These are phyloP conservation scores for Arenicola marina DNA, from an alignment of 2,888 invertebrate genomes.

Conservation along the genomic window DNA sequence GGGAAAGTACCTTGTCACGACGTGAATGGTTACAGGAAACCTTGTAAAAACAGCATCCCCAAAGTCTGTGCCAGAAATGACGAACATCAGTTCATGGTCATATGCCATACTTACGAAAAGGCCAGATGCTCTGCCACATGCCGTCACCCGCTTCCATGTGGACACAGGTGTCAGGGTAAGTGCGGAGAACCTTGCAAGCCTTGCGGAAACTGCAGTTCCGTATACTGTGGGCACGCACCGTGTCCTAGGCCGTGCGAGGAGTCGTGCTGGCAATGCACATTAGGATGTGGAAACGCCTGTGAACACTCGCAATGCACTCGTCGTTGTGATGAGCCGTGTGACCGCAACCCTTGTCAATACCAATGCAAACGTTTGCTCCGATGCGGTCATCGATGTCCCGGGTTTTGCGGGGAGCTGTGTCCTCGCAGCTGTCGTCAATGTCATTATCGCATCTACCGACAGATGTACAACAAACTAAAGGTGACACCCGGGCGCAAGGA, in stretches of 20 bases:
- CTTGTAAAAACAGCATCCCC: neutral
- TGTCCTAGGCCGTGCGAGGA: constrained; percentile 46
- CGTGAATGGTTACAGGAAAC: neutral
- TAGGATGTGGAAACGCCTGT: constrained; percentile 56
- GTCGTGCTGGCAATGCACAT: constrained; percentile 49
- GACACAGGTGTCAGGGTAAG: constrained; percentile 45
- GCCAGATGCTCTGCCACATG: constrained; percentile 35
- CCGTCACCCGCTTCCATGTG: constrained; percentile 34
- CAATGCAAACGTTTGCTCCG: constrained; percentile 52
- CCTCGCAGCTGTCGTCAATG: constrained; percentile 69
- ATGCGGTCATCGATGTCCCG: constrained; percentile 70
- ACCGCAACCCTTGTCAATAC: constrained; percentile 51
- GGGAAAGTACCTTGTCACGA: neutral
- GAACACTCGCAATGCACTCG: constrained; percentile 49
- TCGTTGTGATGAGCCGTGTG: constrained; percentile 58
- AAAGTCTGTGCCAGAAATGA: neutral
- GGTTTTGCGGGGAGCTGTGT: constrained; percentile 76
- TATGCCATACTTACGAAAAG: constrained; percentile 41
- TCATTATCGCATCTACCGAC: too few relatives aligned
- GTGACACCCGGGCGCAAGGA: too few relatives aligned
- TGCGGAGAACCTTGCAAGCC: constrained; percentile 63
- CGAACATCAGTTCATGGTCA: neutral
- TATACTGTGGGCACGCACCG: constrained; percentile 45
- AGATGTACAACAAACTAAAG: too few relatives aligned
- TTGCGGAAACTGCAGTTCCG: constrained; percentile 46